These are phyloP conservation scores for Andrena hattorfiana DNA, from an alignment of 2,888 invertebrate species.

Conservation along the genomic window DNA sequence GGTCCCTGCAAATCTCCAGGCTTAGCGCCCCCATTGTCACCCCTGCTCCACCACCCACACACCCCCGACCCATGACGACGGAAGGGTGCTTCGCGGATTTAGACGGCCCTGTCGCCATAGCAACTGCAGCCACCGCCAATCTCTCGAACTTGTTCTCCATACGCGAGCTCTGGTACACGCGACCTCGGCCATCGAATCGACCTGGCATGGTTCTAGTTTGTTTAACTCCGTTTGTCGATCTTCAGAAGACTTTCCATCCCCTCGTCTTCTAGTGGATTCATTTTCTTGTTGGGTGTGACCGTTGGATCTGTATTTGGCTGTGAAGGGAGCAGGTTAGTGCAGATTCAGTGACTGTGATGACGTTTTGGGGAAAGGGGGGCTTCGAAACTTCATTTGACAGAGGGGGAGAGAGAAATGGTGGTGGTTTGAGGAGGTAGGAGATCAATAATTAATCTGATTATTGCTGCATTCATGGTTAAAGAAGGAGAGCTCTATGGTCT, in stretches of 20 bases:
- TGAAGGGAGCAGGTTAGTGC: too few species aligned
- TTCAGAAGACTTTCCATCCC: neutral
- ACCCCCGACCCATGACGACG: slow-evolving; percentile 40
- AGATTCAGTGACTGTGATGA: too few species aligned
- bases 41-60: slow-evolving; percentile 50
- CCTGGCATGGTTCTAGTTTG: slow-evolving; percentile 44
- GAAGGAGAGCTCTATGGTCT: too few species aligned
- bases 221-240: slow-evolving; percentile 38
- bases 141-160: slow-evolving; percentile 70
- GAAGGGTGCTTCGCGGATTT: slow-evolving; percentile 80
- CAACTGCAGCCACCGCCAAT: slow-evolving; percentile 75
- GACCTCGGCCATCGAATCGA: slow-evolving; percentile 49
- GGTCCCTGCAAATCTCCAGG: slow-evolving; percentile 82
- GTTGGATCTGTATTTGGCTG: neutral
- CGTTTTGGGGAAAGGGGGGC: too few species aligned
- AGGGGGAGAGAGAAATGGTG: too few species aligned
- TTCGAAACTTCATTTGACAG: too few species aligned
- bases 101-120: slow-evolving; percentile 81
- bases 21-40: slow-evolving; percentile 80
- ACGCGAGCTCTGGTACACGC: slow-evolving; percentile 51
- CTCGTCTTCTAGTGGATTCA: neutral
- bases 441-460: too few species aligned
- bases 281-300: neutral
- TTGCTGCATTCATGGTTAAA: too few species aligned
- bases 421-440: too few species aligned